Base-by-base conservation (phyloP, 2,113 vertebrate species). In the Hepsetus odoe region DNA sequence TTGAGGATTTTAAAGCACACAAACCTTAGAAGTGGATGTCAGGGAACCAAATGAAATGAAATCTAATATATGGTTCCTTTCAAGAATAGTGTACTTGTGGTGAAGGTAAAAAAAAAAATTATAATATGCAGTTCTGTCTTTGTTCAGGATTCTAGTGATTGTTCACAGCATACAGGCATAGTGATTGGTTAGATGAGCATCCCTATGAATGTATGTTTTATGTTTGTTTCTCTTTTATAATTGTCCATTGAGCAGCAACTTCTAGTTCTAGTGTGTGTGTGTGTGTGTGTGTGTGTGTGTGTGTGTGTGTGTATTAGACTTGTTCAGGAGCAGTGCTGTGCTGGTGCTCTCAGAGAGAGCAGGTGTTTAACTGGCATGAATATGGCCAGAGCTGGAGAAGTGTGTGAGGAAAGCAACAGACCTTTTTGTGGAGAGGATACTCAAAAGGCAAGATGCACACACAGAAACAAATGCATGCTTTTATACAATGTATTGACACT, bases 271-370 rank as follows among this genome's bases (percentile, higher is more conserved):
- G 49, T 8, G 12, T n/a, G 13, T 72, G 51, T 0, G 1, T 65
- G 28, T 14, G 77, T 93, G 22, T 98, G 96, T 93, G 94, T 94
- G 96, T 97, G 88, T 82, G 87, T 64, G 26, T 79, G 55, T 66
- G n/a, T 77, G 14, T 67, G 38, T 82, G 65, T 85, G 51, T 86
- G 78, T 86, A 86, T 33, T 89, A 99, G 97, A 83, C 85, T 93
- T 5, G 91, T 93, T 35, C 93, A 95, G 92, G 91, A 91, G 86
- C 96, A 98, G 84, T 98, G 96, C 79, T 99, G 97, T 0, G 2
- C 87, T 30, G 93, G 94, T 26, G 88, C 94, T 3, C 53, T 96
- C 59, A 90, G 92, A 85, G 95, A 97, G 84, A 95, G 89, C 88
- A 93, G 87, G 85, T 99, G 97, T 85, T 83, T 95, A 83, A 91